phyloP scores from a whole-genome alignment of 2,797 vertebrate genomes.

The Tangara arthus region DNA sequence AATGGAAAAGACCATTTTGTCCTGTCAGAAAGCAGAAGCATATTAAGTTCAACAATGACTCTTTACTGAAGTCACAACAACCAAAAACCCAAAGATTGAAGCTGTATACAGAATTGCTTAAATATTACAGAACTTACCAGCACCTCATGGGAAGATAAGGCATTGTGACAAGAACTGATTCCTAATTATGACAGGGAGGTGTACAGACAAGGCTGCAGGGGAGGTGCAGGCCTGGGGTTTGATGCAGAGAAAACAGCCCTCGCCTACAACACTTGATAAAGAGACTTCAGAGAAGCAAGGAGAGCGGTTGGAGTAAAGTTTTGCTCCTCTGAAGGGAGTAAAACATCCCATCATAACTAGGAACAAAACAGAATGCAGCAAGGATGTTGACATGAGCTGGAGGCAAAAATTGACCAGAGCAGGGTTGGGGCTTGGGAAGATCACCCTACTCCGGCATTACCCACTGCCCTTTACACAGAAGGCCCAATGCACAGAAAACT shows the following conservation, averaged over 20 bases:
- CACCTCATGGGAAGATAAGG: background rate
- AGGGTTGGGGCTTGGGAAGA: background rate
- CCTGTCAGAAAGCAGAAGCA: background rate
- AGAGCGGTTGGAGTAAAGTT: background rate
- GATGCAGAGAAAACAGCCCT: background rate
- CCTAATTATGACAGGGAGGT: no score
- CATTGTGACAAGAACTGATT: background rate
- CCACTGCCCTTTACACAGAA: background rate
- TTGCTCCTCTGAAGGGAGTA: background rate
- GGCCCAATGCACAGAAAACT: background rate
- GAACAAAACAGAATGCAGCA: background rate
- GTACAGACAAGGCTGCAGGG: background rate
- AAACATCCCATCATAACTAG: background rate
- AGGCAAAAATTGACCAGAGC: background rate
- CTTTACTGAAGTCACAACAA: background rate
- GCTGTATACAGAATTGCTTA: background rate
- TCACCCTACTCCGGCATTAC: background rate
- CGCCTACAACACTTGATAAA: fast-evolving
- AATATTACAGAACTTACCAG: background rate
- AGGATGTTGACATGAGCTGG: background rate
- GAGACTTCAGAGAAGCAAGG: background rate
- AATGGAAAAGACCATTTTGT: background rate
- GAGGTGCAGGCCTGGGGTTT: background rate
- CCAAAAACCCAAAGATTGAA: background rate
- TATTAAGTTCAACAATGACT: background rate